Evolutionary conservation across 2,888 invertebrate species (phyloP).

Genomic region (Euclidia mi): DNA sequence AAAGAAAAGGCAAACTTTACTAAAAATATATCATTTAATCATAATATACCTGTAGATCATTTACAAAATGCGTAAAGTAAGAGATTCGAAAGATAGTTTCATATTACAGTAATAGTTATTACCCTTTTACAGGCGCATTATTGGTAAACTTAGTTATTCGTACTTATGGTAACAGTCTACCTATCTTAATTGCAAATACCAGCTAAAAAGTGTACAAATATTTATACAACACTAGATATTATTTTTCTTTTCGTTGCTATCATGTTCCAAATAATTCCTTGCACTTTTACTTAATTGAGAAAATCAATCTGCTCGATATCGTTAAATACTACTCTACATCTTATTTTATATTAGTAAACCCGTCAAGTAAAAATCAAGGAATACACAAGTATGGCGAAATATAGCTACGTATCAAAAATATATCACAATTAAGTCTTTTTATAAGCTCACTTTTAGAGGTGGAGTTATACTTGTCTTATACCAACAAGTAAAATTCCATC

Average conservation of each 20-base stretch:
- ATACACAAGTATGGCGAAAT: constrained; percentile 29
- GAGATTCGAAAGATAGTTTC: no score
- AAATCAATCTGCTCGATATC: constrained; percentile 3
- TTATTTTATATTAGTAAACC: constrained; percentile 16
- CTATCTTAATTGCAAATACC: background rate
- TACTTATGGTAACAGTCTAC: constrained; percentile 14
- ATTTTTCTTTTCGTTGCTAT: background rate
- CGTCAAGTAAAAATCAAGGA: constrained; percentile 72
- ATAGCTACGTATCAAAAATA: constrained; percentile 43
- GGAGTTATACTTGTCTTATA: no score
- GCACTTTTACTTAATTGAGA: constrained; percentile 64
- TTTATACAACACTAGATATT: constrained; percentile 1
- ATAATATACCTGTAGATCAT: no score
- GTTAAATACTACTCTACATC: constrained; percentile 15
- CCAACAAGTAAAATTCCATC: no score
- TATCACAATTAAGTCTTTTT: constrained; percentile 58
- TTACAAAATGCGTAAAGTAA: no score
- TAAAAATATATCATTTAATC: no score
- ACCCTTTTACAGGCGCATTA: no score
- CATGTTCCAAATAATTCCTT: constrained; percentile 45
- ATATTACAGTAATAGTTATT: no score
- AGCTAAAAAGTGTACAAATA: background rate
- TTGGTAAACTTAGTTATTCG: no score
- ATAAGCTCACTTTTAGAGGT: constrained; percentile 16
- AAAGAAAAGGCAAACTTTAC: no score